phyloP scores from a whole-genome alignment of 2,888 invertebrate genomes.

The Andrena fulva region DNA sequence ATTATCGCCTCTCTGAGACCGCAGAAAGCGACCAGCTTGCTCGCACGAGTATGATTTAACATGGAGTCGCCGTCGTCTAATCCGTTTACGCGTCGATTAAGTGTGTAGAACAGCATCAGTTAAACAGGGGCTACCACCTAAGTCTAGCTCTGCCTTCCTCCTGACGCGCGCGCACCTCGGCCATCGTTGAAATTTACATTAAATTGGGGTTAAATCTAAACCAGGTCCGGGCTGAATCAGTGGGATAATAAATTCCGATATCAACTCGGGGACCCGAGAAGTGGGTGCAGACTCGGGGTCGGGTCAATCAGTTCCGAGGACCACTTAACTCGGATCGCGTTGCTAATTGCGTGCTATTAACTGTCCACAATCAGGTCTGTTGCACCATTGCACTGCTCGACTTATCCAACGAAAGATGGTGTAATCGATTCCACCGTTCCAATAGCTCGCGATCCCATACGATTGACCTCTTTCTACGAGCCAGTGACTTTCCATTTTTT shows the following conservation, averaged over 20 bases:
- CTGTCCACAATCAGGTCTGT: conserved; percentile 52
- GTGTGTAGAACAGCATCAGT: conserved; percentile 1
- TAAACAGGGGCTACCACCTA: conserved; percentile 17
- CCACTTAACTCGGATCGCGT: conserved; percentile 44
- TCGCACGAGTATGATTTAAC: conserved; percentile 5
- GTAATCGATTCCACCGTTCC: too few relatives aligned
- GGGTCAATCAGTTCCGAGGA: conserved; percentile 27
- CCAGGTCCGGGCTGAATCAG: conserved; percentile 30
- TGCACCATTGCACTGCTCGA: conserved; percentile 15
- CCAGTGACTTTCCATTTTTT: too few relatives aligned
- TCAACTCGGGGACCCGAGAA: not conserved
- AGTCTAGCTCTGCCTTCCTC: conserved; percentile 22
- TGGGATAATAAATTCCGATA: conserved; percentile 49
- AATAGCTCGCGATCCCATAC: too few relatives aligned
- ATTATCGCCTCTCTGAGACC: not conserved
- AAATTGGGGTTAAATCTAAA: conserved; percentile 20
- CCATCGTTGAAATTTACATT: conserved; percentile 35
- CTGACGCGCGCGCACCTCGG: not conserved
- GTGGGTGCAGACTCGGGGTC: not conserved
- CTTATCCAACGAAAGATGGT: conserved; percentile 10
- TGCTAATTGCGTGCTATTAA: conserved; percentile 51
- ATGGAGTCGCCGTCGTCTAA: conserved; percentile 26
- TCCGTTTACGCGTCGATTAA: conserved; percentile 29
- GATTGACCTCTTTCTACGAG: too few relatives aligned
- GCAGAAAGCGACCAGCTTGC: not conserved